Conservation (phyloP, 1,140 invertebrate species). For the Goniozus legneri region DNA sequence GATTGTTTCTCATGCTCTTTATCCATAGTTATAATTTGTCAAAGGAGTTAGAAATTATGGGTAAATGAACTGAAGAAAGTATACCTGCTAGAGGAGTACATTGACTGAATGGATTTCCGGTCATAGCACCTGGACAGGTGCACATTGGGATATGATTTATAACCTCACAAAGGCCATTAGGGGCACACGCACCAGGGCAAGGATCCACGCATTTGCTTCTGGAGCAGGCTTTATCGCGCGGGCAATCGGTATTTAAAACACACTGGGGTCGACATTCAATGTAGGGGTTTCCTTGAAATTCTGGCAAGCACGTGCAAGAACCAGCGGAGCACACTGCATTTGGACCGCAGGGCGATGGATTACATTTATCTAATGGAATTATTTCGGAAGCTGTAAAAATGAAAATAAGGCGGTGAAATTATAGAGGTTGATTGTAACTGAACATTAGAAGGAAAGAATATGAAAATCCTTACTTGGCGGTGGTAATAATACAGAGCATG, state of each 20-base stretch:
- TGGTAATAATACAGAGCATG: constrained; percentile 18
- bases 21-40: too few relatives aligned
- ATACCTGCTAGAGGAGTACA: constrained; percentile 32
- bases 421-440: background rate
- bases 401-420: background rate
- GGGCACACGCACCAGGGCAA: constrained; percentile 55
- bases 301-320: constrained; percentile 59
- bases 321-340: constrained; percentile 49
- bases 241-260: constrained; percentile 51
- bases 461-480: background rate
- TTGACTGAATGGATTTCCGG: constrained; percentile 52
- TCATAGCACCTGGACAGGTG: constrained; percentile 47
- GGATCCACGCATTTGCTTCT: constrained; percentile 56
- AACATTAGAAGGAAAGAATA: background rate
- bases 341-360: constrained; percentile 46
- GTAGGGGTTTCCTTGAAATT: constrained; percentile 67
- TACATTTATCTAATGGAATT: constrained; percentile 35
- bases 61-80: too few relatives aligned
- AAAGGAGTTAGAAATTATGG: too few relatives aligned
- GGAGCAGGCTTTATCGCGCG: constrained; percentile 51
- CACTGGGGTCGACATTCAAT: constrained; percentile 48
- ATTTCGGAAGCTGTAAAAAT: constrained; percentile 15
- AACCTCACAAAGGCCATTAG: constrained; percentile 54
- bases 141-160: constrained; percentile 55
- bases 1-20: too few relatives aligned